A percentile compares a stretch with the other conserved stretches of the same genome.
These are phyloP conservation scores for Rhopalosiphum padi DNA, from an alignment of 1,140 invertebrate genomes.

Conservation along the genomic window DNA sequence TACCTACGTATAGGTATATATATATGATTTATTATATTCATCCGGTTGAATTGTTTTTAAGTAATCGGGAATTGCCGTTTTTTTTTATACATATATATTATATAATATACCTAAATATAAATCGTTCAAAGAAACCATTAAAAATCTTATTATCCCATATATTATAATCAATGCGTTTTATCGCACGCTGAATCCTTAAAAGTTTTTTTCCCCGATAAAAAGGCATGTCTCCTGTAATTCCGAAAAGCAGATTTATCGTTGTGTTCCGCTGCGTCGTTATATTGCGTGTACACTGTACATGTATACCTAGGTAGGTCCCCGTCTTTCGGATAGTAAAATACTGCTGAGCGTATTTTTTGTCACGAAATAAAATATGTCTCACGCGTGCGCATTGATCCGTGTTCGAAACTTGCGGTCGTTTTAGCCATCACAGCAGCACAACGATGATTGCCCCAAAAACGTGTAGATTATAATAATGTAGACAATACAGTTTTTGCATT, in stretches of 20 bases:
- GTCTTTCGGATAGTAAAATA: neutral
- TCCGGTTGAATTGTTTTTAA: neutral
- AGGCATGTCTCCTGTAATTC: neutral
- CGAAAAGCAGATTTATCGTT: neutral
- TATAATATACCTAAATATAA: neutral
- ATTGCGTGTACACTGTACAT: neutral
- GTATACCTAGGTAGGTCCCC: neutral
- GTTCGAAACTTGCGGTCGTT: neutral
- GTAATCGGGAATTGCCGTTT: neutral
- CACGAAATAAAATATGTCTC: neutral
- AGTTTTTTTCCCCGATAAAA: neutral
- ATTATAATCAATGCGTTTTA: conserved; percentile 3
- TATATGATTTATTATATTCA: conserved; percentile 1
- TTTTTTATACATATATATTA: neutral
- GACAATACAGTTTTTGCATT: neutral
- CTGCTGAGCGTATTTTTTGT: neutral
- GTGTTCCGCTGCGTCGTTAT: neutral
- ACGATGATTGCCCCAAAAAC: neutral
- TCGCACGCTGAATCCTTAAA: conserved; percentile 1
- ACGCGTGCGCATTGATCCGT: neutral
- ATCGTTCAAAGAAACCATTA: conserved; percentile 2
- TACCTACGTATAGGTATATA: neutral
- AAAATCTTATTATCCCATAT: neutral
- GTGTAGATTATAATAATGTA: neutral
- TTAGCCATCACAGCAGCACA: neutral